Conservation (phyloP, 2,797 vertebrate genomes). For the Myiothlypis chrysogaster region DNA sequence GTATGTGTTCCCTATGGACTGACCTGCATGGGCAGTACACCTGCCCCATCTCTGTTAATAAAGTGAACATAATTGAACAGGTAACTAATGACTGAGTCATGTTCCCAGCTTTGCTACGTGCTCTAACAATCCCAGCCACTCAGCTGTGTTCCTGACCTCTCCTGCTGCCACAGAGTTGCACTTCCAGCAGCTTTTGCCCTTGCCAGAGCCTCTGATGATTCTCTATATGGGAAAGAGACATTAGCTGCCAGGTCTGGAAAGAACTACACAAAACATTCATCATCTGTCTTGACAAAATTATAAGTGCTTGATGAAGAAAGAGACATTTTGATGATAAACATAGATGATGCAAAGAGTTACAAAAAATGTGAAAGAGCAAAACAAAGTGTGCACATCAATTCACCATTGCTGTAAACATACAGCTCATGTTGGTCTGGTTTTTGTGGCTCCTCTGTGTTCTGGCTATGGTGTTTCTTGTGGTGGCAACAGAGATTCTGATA, state of each 20-base stretch:
- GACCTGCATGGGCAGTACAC: not conserved
- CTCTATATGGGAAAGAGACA: not conserved
- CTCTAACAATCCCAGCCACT: not conserved
- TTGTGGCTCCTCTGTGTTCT: not conserved
- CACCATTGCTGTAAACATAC: not conserved
- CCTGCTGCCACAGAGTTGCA: not conserved
- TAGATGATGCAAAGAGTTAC: conserved; percentile 13
- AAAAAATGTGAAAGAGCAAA: conserved; percentile 27
- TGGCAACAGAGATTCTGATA: not conserved
- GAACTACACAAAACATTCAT: conserved; percentile 43
- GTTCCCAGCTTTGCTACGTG: not conserved
- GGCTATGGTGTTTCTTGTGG: not conserved
- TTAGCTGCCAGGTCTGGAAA: conserved; percentile 28
- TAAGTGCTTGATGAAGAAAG: conserved; percentile 59
- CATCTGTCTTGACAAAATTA: conserved; percentile 40
- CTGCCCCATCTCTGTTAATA: not conserved
- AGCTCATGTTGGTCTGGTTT: not conserved
- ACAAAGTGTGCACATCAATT: not conserved
- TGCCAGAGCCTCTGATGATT: not conserved
- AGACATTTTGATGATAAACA: conserved; percentile 33
- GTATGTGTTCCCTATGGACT: not conserved
- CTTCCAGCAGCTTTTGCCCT: not conserved
- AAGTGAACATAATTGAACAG: not conserved
- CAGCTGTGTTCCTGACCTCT: not conserved
- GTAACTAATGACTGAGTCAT: not conserved